Conservation (phyloP, 2,888 invertebrate species). For the Empis livida region DNA sequence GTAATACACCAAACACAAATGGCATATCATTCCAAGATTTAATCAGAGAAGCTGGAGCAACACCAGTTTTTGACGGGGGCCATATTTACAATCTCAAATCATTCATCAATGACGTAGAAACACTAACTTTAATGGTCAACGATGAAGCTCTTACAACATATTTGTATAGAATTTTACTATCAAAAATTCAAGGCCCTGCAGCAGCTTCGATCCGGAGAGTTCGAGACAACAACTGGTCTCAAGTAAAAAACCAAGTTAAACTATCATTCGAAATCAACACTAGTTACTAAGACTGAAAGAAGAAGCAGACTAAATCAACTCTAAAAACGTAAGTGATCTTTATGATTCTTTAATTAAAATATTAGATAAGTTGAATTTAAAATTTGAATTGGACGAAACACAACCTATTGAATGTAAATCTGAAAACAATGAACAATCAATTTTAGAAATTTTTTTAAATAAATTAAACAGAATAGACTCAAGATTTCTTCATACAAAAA, state of each 20-base stretch:
- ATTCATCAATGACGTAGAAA: not conserved
- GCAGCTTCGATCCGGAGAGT: too few relatives aligned
- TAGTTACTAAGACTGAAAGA: not conserved
- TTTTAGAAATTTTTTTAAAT: conserved; percentile 2
- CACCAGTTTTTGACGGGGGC: not conserved
- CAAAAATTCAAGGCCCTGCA: too few relatives aligned
- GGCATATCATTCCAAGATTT: not conserved
- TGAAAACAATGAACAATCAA: conserved; percentile 1
- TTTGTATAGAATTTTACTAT: not conserved
- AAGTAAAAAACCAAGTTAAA: too few relatives aligned
- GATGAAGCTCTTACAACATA: not conserved
- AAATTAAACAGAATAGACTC: not conserved
- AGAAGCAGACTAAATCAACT: not conserved
- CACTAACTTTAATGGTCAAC: not conserved
- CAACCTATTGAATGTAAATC: not conserved
- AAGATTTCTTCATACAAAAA: conserved; percentile 1
- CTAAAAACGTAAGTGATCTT: conserved; percentile 1
- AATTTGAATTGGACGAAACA: conserved; percentile 1
- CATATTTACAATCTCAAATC: not conserved
- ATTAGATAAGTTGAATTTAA: conserved; percentile 5
- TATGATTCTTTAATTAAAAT: conserved; percentile 2
- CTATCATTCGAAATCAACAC: not conserved
- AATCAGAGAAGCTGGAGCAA: not conserved
- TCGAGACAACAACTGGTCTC: too few relatives aligned
- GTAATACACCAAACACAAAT: too few relatives aligned